These are phyloP conservation scores for Thera obeliscata DNA, from an alignment of 2,888 invertebrate species.

Conservation along the genomic window DNA sequence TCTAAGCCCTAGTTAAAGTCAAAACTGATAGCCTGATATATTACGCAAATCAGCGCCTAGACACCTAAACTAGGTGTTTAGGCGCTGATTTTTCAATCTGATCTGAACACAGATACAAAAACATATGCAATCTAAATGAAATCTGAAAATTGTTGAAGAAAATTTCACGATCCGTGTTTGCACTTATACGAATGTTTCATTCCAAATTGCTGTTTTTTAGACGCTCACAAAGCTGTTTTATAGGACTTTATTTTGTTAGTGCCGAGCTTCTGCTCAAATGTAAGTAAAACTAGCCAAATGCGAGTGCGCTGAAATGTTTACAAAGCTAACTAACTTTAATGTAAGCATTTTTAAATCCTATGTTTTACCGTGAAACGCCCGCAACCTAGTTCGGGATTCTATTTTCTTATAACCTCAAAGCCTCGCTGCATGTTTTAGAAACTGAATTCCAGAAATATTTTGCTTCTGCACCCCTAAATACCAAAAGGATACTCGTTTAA, in stretches of 20 bases:
- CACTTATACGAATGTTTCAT: conserved; percentile 16
- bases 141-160: conserved; percentile 25
- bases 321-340: not conserved
- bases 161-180: conserved; percentile 20
- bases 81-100: conserved; percentile 10
- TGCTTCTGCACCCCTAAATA: too few relatives aligned
- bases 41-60: too few relatives aligned
- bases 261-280: conserved; percentile 14
- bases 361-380: not conserved
- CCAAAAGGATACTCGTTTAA: too few relatives aligned
- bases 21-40: too few relatives aligned
- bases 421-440: too few relatives aligned
- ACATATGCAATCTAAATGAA: conserved; percentile 24
- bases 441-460: too few relatives aligned
- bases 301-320: not conserved
- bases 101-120: conserved; percentile 17
- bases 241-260: conserved; percentile 31
- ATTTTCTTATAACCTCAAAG: not conserved
- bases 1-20: too few relatives aligned
- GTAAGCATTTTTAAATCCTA: not conserved
- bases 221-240: conserved; percentile 36
- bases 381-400: too few relatives aligned
- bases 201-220: conserved; percentile 38
- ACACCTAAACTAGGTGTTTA: too few relatives aligned
- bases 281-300: conserved; percentile 14